Base-by-base conservation (phyloP, 2,113 vertebrate genomes). In the Peromyscus polionotus region DNA sequence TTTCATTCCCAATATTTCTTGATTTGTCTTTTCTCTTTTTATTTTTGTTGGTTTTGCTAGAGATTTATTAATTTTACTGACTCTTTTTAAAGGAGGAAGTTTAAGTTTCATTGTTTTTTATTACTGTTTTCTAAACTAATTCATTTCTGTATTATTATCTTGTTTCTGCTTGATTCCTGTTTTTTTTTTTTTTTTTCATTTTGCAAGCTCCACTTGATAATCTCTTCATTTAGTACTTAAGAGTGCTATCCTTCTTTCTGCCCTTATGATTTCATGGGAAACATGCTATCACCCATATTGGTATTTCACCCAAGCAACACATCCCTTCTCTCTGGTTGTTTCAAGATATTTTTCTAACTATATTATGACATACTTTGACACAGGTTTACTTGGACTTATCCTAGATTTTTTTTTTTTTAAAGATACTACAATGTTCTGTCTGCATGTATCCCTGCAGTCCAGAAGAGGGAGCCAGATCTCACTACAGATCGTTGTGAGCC, bases 31-130 rank as follows among this genome's bases (percentile, higher is more conserved):
- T 10, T 67, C 36, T 72, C 4, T 65, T 91, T 94, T 88, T 36
- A 48, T 33, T 75, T 94, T 57, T 14, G 33, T 48, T 36, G 87
- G 7, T 73, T 13, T 76, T 95, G 14, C 13, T 59, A 48, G 67
- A 86, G 17, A 1, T 63, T 92, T 90, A 81, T 85, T 11, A 36
- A 36, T 89, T 93, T 73, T 70, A 61, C 10, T 68, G 9, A 76
- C 83, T 65, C 10, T 85, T 86, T 75, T 12, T 67, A 33, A 68
- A 95, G 45, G 22, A 65, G 65, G 0, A 22, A 68, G n/a, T 31
- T 93, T 95, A 70, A 11, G 14, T 87, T 6, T 89, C 54, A 96
- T 10, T 94, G 77, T 90, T 54, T 81, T 26, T 90, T 89, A 54
- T 54, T 14, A 54, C 13, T 4, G 42, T 73, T 3, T n/a, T 84